Base-by-base conservation (phyloP, 2,888 invertebrate genomes). In the Endotricha flammealis region DNA sequence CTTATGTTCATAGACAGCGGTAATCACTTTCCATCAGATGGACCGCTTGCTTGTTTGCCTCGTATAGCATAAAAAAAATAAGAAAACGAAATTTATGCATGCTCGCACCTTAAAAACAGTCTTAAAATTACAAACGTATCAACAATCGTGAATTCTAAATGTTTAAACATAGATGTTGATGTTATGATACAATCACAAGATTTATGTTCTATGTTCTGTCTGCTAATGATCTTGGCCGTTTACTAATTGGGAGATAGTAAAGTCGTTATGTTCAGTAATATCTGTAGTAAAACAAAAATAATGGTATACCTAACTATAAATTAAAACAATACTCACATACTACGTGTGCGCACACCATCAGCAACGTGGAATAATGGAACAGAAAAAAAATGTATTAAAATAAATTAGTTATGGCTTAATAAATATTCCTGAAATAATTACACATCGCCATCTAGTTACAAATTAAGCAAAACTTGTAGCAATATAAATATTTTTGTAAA, bases 251-350 rank as follows among this genome's bases (percentile, higher is more conserved):
- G 48, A n/a, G n/a, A 46, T 45, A 42, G 50, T 44, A 42, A 46
- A 46, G 48, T 58, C 56, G 53, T 59, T 57, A 39, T 12, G 35
- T 42, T 41, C 44, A 48, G 44, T 47, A 44, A 47, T 46, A 48
- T 50, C 31, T 38, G 32, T 35, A 45, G 34, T 39, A 42, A 35
- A 42, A 45, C 12, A 28, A 13, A n/a, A 13, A 13, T n/a, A 13
- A 2, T 28, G 28, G 2, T 13, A 28, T 8, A 7, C 1, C 8
- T 27, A 27, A 27, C 10, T 25, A 7, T 10, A 4, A 23, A 17
- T 3, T 7, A 30, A 7, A 22, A 22, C 9, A 47, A 65, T 76
- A 81, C 79, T 80, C 56, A 81, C 80, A 66, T 80, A 81, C 80
- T 80, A 66, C 48, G 51, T 38, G 53, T 42, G 51, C 50, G 49